Evolutionary conservation across 2,797 vertebrate genomes (phyloP).

Genomic region (Chelmon rostratus): DNA sequence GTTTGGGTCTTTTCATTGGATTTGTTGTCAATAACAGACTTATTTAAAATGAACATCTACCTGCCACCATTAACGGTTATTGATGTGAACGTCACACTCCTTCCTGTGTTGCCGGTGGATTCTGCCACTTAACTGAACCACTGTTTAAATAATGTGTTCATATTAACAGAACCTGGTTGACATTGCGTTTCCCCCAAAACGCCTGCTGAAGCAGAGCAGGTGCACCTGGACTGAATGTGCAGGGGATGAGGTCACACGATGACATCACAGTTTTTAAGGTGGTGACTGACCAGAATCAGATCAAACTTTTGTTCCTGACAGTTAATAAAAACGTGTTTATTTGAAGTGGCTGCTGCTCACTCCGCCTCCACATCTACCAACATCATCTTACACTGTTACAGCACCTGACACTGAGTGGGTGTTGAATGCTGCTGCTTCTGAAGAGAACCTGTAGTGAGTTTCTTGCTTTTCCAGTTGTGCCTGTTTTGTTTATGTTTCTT

Average conservation of each 20-base stretch:
- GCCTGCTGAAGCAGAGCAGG: slow-evolving; percentile 36
- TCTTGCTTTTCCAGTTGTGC: slow-evolving; percentile 56
- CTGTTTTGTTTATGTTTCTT: slow-evolving; percentile 47
- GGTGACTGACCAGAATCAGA: slow-evolving; percentile 41
- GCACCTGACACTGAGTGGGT: neutral
- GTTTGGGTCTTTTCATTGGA: slow-evolving; percentile 9
- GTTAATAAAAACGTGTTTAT: slow-evolving; percentile 53
- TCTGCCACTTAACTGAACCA: slow-evolving; percentile 1
- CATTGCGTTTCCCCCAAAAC: slow-evolving; percentile 35
- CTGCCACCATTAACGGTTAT: neutral
- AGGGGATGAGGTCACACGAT: slow-evolving; percentile 41
- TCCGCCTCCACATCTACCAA: slow-evolving; percentile 21
- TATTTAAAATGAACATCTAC: neutral
- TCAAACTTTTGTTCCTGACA: slow-evolving; percentile 30
- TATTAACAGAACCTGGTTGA: neutral
- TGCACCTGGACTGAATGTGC: slow-evolving; percentile 20
- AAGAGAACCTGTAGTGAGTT: slow-evolving; percentile 4
- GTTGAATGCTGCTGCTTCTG: slow-evolving; percentile 22
- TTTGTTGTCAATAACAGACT: slow-evolving; percentile 23
- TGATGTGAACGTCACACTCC: neutral
- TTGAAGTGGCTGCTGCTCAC: slow-evolving; percentile 40
- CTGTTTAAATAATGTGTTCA: slow-evolving; percentile 5
- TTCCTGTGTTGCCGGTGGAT: neutral
- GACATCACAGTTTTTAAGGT: slow-evolving; percentile 36
- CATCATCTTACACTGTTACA: neutral